Evolutionary conservation across 2,888 invertebrate species (phyloP).

Genomic region (Yponomeuta malinellus): DNA sequence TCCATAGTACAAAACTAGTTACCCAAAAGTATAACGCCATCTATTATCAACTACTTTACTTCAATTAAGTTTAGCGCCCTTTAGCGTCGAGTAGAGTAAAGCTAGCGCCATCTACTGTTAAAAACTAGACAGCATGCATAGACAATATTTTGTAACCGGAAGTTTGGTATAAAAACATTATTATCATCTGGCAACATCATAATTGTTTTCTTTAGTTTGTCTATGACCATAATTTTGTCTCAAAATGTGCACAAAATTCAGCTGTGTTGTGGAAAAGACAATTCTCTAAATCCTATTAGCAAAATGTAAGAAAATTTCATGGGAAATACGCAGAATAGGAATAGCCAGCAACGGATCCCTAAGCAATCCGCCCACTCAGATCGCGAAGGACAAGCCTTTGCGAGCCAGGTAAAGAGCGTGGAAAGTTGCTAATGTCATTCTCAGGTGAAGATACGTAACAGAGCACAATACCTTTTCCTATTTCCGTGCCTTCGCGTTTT

Average conservation of each 20-base stretch:
- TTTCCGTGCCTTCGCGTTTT: not conserved
- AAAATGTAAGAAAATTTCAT: constrained; percentile 40
- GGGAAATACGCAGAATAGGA: constrained; percentile 66
- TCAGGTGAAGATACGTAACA: constrained; percentile 69
- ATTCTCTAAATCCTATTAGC: constrained; percentile 26
- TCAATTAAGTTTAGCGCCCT: not conserved
- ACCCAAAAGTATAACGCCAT: not conserved
- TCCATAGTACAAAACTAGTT: too few species aligned
- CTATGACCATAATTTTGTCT: constrained; percentile 27
- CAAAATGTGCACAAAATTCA: constrained; percentile 19
- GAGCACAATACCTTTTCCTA: constrained; percentile 31
- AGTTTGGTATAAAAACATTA: not conserved
- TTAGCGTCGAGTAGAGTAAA: not conserved
- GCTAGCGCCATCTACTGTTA: not conserved
- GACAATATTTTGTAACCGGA: not conserved
- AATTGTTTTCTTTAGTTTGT: constrained; percentile 19
- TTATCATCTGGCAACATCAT: not conserved
- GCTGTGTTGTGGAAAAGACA: constrained; percentile 24
- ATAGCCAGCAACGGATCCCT: constrained; percentile 42
- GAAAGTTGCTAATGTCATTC: constrained; percentile 74
- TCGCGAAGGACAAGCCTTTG: constrained; percentile 58
- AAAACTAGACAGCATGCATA: not conserved
- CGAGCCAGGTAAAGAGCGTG: constrained; percentile 64
- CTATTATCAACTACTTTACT: not conserved
- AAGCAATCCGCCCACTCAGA: constrained; percentile 47